Evolutionary conservation across 2,113 vertebrate genomes (phyloP), one percentile per base, ranked within the genome.

Genomic region (Amphiprion ocellaris): DNA sequence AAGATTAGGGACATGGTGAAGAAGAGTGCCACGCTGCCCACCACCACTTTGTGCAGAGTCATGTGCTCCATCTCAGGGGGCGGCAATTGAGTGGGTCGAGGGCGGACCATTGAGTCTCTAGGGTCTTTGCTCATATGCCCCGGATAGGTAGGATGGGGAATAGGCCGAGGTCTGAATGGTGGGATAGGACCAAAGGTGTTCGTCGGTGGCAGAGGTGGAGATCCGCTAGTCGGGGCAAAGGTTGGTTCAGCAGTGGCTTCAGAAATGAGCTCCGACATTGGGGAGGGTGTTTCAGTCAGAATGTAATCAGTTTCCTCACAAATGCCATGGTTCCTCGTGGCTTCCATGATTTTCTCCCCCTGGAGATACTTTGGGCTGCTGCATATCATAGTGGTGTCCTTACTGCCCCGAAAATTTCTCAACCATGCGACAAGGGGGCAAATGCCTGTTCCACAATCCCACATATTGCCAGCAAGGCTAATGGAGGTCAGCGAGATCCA

Each of bases 341-440:
- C 97, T 11, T 99, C 98, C 55, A 96, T 97, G 8, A 99, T 97
- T 74, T 98, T 99, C 85, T 99, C 97, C 0, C 98, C 98, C 90
- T 99, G 98, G 74, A 99, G 96, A 12, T 95, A 95, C 49, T 99
- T 99, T 63, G 98, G 98, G 87, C 96, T 98, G 14, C 98, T 98
- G 69, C 98, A 99, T 77, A 99, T 99, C 96, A 99, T 99, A n/a
- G 96, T 98, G 75, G 96, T 98, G 82, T 99, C 98, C 75, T 99
- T 98, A 83, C 95, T 98, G 1, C 98, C 98, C 53, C 97, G 96
- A 83, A 99, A 99, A 89, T 97, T 97, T 91, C 97, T 97, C 72
- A 99, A 93, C 98, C 98, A 99, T 69, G 94, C 95, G 80, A 97
- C 97, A 0, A 99, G 95, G 8, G 98, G 96, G 74, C 98, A 99